Conservation (phyloP, 2,797 vertebrate species). For the Nasua narica region DNA sequence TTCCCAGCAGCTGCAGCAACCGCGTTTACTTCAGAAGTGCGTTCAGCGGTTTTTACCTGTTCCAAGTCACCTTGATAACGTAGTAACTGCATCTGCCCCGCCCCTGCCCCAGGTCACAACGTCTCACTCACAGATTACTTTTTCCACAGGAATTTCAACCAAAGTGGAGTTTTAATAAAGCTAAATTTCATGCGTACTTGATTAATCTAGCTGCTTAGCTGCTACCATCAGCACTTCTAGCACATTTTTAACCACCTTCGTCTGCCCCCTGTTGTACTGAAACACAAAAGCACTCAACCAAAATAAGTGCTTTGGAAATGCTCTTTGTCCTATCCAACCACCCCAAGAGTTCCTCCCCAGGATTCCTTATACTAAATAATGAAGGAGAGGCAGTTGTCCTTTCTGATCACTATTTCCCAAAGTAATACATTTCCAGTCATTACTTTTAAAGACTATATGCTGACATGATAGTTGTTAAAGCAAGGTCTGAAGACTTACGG, state of each 20-base stretch:
- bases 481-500: neutral
- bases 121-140: neutral
- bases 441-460: neutral
- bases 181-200: neutral
- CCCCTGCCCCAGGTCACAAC: neutral
- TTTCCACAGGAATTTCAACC: conserved; percentile 6
- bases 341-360: neutral
- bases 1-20: neutral
- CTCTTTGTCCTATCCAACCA: neutral
- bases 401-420: neutral
- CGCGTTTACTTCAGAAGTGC: neutral
- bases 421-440: neutral
- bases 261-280: neutral
- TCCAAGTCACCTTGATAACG: neutral
- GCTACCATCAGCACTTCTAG: neutral
- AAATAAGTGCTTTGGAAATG: neutral
- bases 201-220: neutral
- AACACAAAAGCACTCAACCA: neutral
- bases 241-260: neutral
- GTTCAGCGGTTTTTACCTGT: neutral
- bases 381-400: neutral
- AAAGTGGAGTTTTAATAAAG: neutral
- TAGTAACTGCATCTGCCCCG: neutral
- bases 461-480: neutral
- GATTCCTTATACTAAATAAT: neutral